Base-by-base conservation (phyloP, 2,888 invertebrate genomes). In the Scrobipalpa atriplicella region DNA sequence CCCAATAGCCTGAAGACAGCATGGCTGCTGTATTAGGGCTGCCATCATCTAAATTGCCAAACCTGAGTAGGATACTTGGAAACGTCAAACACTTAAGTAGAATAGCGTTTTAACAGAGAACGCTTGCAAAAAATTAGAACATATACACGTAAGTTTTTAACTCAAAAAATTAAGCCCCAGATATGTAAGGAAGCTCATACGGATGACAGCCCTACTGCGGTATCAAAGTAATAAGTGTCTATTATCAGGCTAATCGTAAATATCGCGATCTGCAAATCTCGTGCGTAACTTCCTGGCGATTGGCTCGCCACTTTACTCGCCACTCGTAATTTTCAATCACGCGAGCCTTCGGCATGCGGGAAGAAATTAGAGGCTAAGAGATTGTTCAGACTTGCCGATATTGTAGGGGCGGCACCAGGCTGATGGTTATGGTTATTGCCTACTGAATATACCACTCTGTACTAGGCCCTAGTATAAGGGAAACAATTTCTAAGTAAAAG, bases 271-370 rank as follows among this genome's bases (percentile, higher is more conserved):
- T 29, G 47, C 36, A 43, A 62, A 58, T 63, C 58, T 54, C 43
- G 56, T 56, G 65, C 65, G 62, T 65, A 67, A 67, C 65, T 67
- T 67, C 39, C 62, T 65, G 3, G 47, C 56, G 64, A 65, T 65
- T 54, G 67, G 21, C 13, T 65, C 19, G 19, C 21, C 21, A 38
- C 58, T 67, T 62, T 65, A 21, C 13, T 65, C 38, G 19, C 21
- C 21, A 38, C 58, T 38, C 58, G 66, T 63, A 71, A 75, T 75
- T 72, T 71, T 73, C 74, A 75, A 77, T 78, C 75, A 74, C 68
- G 68, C 68, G 51, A 66, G 71, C 72, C 70, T 74, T 71, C 69
- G 75, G 72, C 69, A 68, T 72, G 70, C 72, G 75, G 76, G 74
- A 78, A 74, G 75, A 70, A 73, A 76, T 78, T 71, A 71, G 16